A percentile compares a stretch with the other conserved stretches of the same genome.
Evolutionary conservation across 2,888 invertebrate species (phyloP).

Genomic region (Sesia apiformis): DNA sequence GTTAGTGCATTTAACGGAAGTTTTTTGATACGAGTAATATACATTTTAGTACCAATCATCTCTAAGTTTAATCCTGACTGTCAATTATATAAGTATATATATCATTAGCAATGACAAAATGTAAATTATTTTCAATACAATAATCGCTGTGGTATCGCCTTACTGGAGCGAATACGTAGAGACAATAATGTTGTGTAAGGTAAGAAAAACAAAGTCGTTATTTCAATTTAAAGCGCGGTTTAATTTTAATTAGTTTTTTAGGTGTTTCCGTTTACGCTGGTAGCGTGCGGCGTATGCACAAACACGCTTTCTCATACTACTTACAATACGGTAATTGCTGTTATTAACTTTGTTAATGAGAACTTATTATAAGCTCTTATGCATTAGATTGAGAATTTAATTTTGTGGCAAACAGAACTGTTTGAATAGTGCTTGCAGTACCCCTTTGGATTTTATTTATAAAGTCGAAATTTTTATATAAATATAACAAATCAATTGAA

Average conservation of each 20-base stretch:
- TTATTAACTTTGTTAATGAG: constrained; percentile 21
- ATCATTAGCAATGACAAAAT: too few relatives aligned
- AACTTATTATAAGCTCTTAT: not conserved
- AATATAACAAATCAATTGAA: too few relatives aligned
- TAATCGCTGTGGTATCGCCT: too few relatives aligned
- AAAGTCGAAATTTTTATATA: too few relatives aligned
- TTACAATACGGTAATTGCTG: constrained; percentile 35
- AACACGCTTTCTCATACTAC: constrained; percentile 26
- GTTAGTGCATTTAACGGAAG: too few relatives aligned
- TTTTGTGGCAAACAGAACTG: not conserved
- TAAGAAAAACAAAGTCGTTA: constrained; percentile 21
- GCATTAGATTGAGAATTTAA: not conserved
- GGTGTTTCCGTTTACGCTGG: constrained; percentile 19
- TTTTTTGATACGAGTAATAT: too few relatives aligned
- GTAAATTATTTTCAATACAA: too few relatives aligned
- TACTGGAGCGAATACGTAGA: not conserved
- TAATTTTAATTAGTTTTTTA: constrained; percentile 23
- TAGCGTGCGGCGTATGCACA: constrained; percentile 41
- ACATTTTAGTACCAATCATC: too few relatives aligned
- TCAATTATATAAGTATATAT: too few relatives aligned
- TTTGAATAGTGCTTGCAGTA: too few relatives aligned
- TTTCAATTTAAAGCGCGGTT: constrained; percentile 8
- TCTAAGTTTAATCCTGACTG: too few relatives aligned
- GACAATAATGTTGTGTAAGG: not conserved
- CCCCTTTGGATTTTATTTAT: too few relatives aligned